These are phyloP conservation scores for Pseudomugil gertrudae DNA, from an alignment of 2,797 vertebrate genomes.

Conservation along the genomic window DNA sequence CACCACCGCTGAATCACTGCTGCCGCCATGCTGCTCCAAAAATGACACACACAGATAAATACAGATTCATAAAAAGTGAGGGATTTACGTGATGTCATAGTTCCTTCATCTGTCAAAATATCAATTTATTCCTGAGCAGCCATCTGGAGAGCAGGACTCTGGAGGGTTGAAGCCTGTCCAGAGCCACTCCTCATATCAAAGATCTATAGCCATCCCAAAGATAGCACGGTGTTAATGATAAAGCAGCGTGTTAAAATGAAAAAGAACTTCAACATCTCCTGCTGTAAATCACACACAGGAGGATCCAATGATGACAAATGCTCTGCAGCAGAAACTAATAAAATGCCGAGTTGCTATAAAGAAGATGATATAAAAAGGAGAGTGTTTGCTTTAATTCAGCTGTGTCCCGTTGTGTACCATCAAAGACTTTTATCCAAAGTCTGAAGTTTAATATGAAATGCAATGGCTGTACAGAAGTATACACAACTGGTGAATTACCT, in stretches of 20 bases:
- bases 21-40: constrained; percentile 75
- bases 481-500: constrained; percentile 74
- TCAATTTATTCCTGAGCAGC: constrained; percentile 63
- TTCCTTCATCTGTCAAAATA: constrained; percentile 49
- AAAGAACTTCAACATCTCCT: constrained; percentile 55
- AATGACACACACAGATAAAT: constrained; percentile 11
- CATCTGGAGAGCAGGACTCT: constrained; percentile 69
- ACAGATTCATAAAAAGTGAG: constrained; percentile 37
- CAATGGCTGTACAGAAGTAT: not conserved
- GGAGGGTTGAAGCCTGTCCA: constrained; percentile 48
- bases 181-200: constrained; percentile 56
- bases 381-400: constrained; percentile 21
- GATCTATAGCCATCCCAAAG: constrained; percentile 58
- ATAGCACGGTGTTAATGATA: constrained; percentile 64
- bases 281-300: constrained; percentile 64
- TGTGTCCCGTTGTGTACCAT: constrained; percentile 1
- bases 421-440: constrained; percentile 15
- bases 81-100: constrained; percentile 62
- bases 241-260: constrained; percentile 71
- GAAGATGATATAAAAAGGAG: constrained; percentile 27
- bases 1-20: constrained; percentile 78
- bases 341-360: constrained; percentile 49
- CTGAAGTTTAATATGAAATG: not conserved
- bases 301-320: constrained; percentile 72
- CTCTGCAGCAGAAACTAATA: constrained; percentile 64